A percentile compares a stretch with the other conserved stretches of the same genome.
Conservation (phyloP, 2,888 invertebrate genomes). For the Drosophila ochracea region DNA sequence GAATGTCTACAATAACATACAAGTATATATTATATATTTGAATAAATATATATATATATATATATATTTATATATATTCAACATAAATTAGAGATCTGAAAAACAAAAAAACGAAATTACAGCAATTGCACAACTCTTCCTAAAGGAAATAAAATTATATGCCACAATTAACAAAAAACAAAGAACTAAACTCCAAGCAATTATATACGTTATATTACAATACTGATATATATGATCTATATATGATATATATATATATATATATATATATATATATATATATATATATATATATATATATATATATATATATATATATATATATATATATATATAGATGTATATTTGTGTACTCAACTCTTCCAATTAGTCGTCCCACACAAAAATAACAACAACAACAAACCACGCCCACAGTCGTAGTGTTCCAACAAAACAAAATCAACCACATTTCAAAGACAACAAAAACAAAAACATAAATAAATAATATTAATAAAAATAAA, state of each 20-base stretch:
- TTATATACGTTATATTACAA: conserved; percentile 58
- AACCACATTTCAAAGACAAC: conserved; percentile 25
- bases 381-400: conserved; percentile 13
- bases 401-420: conserved; percentile 55
- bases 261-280: not conserved
- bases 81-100: conserved; percentile 21
- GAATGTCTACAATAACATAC: conserved; percentile 73
- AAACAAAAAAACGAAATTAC: conserved; percentile 55
- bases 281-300: conserved; percentile 15
- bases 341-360: conserved; percentile 62
- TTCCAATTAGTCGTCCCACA: conserved; percentile 63
- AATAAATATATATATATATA: conserved; percentile 35
- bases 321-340: conserved; percentile 31
- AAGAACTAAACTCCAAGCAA: conserved; percentile 76
- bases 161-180: conserved; percentile 68
- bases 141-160: conserved; percentile 77
- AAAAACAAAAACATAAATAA: conserved; percentile 11
- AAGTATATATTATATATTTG: conserved; percentile 15
- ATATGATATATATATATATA: conserved; percentile 14
- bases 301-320: conserved; percentile 1
- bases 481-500: conserved; percentile 7
- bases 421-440: conserved; percentile 52
- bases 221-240: conserved; percentile 12
- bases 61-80: conserved; percentile 35
- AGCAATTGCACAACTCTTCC: conserved; percentile 80